Evolutionary conservation across 2,113 vertebrate genomes (phyloP).

Genomic region (Crotalus viridis): DNA sequence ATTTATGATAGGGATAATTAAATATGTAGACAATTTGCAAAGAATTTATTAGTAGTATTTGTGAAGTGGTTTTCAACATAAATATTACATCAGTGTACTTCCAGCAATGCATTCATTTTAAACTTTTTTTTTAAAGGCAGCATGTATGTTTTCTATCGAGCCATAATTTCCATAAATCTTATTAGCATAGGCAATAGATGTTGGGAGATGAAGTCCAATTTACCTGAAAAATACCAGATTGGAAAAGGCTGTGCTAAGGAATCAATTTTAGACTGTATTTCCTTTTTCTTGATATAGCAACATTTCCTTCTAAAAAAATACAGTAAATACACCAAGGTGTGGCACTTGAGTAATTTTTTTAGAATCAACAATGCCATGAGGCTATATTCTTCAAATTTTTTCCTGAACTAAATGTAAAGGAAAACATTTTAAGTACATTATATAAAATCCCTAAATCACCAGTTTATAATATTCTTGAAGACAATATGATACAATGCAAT

Average conservation of each 20-base stretch:
- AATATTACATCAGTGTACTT: not conserved
- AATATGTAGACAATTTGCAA: no score
- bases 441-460: not conserved
- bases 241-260: not conserved
- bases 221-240: not conserved
- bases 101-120: not conserved
- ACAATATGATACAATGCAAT: not conserved
- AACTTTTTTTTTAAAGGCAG: not conserved
- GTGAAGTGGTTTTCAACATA: not conserved
- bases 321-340: not conserved
- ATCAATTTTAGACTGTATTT: not conserved
- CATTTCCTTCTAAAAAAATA: not conserved
- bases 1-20: not conserved
- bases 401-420: not conserved
- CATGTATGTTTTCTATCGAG: not conserved
- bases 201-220: not conserved
- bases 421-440: not conserved
- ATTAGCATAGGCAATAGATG: not conserved
- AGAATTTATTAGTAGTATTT: not conserved
- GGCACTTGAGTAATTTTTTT: not conserved
- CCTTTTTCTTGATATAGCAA: not conserved
- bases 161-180: not conserved
- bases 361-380: not conserved
- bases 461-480: not conserved
- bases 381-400: not conserved